phyloP scores from a whole-genome alignment of 2,888 invertebrate genomes.

The Pyrrhosoma nymphula region DNA sequence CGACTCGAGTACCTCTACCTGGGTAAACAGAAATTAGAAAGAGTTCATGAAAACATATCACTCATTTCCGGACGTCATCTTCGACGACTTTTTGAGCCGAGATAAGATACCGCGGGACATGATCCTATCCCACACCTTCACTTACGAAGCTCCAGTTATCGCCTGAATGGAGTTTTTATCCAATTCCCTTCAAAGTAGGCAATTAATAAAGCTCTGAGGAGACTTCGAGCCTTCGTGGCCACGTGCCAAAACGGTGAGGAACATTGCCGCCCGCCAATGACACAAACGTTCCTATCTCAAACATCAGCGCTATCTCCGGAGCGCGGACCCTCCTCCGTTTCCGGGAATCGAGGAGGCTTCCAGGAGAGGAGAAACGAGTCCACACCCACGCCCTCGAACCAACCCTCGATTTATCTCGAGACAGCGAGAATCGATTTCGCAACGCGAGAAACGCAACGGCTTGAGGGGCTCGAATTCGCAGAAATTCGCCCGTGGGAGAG shows the following conservation, averaged over 20 bases:
- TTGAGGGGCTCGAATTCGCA: neutral
- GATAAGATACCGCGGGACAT: neutral
- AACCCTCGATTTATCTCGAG: neutral
- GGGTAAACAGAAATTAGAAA: too few species aligned
- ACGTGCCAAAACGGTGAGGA: neutral
- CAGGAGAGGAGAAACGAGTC: neutral
- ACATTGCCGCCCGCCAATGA: neutral
- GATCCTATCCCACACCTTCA: neutral
- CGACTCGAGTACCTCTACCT: too few species aligned
- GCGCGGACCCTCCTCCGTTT: neutral
- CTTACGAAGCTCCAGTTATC: neutral
- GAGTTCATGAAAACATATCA: too few species aligned
- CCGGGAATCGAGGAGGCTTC: neutral
- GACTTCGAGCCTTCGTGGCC: neutral
- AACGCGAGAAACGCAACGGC: neutral
- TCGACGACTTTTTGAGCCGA: neutral
- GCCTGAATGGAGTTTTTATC: neutral
- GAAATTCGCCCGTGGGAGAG: neutral
- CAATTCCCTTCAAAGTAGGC: neutral
- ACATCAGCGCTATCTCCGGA: neutral
- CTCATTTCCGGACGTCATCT: neutral
- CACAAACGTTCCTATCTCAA: neutral
- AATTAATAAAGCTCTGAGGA: neutral
- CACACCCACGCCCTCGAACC: neutral
- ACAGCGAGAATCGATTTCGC: neutral